A percentile compares a stretch with the other conserved stretches of the same genome.
phyloP scores from a whole-genome alignment of 2,113 vertebrate genomes.

The Kryptolebias marmoratus region DNA sequence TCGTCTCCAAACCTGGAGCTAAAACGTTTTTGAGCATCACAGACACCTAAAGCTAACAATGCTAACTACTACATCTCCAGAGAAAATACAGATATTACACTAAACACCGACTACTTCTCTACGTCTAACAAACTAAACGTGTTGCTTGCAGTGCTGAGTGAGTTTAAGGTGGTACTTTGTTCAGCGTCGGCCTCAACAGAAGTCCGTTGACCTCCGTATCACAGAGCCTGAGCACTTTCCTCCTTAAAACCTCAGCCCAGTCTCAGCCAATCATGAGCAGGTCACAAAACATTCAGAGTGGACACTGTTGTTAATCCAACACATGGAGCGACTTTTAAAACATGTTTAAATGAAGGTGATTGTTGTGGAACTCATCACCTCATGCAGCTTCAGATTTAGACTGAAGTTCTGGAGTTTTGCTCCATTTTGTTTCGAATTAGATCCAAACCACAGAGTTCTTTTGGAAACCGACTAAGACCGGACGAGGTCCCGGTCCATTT shows the following conservation, averaged over 20 bases:
- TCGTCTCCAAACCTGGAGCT: conserved; percentile 16
- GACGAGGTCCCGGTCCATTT: too few species aligned
- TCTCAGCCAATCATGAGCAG: not conserved
- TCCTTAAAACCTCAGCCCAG: not conserved
- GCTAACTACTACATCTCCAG: conserved; percentile 22
- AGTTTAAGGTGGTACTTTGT: not conserved
- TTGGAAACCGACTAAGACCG: too few species aligned
- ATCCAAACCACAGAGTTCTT: too few species aligned
- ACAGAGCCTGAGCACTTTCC: conserved; percentile 43
- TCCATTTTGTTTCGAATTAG: too few species aligned
- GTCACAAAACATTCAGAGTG: not conserved
- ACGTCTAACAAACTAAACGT: conserved; percentile 8
- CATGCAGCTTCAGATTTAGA: too few species aligned
- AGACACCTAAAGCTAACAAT: conserved; percentile 35
- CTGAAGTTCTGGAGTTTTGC: too few species aligned
- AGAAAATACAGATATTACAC: conserved; percentile 31
- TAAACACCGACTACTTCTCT: not conserved
- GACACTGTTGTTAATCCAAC: not conserved
- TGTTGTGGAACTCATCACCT: too few species aligned
- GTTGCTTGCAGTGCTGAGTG: conserved; percentile 31
- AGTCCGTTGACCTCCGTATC: conserved; percentile 26
- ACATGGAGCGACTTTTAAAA: too few species aligned
- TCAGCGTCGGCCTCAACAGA: conserved; percentile 58
- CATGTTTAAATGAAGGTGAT: too few species aligned
- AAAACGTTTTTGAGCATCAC: conserved; percentile 21